A percentile compares a stretch with the other conserved stretches of the same genome.
These are phyloP conservation scores for Planococcus citri DNA, from an alignment of 1,140 invertebrate species.

Conservation along the genomic window DNA sequence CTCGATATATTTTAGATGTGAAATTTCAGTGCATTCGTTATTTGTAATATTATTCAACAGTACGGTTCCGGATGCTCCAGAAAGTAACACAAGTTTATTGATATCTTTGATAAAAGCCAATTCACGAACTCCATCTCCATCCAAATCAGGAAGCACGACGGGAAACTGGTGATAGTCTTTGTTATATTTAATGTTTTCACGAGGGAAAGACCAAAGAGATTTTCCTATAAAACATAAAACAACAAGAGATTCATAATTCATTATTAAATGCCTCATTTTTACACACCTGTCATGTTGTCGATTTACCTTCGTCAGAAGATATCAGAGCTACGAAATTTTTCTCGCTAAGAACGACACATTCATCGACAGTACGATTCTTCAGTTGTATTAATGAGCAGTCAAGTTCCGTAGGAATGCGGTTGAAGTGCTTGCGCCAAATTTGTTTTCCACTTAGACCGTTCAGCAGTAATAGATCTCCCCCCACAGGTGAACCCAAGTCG, in stretches of 20 bases:
- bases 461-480: background rate
- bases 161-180: background rate
- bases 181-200: background rate
- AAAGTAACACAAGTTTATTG: background rate
- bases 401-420: background rate
- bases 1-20: background rate
- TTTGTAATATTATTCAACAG: background rate
- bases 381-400: background rate
- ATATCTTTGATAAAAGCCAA: background rate
- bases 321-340: background rate
- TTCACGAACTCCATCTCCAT: background rate
- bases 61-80: background rate
- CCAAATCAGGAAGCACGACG: background rate
- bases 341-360: background rate
- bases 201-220: background rate
- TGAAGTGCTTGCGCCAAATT: slow-evolving; percentile 7
- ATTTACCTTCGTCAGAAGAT: background rate
- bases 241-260: background rate
- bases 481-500: background rate
- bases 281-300: background rate
- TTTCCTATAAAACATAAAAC: background rate
- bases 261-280: no score
- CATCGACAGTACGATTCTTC: background rate
- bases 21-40: background rate
- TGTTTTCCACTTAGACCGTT: slow-evolving; percentile 11